phyloP scores from a whole-genome alignment of 2,888 invertebrate species.

The Eristalis arbustorum region DNA sequence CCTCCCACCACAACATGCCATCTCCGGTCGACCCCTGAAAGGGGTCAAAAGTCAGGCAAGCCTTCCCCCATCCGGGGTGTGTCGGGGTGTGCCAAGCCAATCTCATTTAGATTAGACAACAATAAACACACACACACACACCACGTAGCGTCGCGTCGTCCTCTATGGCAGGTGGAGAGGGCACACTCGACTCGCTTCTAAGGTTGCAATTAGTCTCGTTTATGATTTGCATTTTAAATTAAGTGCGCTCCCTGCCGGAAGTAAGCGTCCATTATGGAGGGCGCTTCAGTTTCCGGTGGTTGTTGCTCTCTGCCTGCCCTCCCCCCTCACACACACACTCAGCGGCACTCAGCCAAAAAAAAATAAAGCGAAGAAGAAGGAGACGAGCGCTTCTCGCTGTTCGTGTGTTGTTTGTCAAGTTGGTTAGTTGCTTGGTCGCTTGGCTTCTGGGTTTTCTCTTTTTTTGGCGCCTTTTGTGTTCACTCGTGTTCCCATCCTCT shows the following conservation, averaged over 20 bases:
- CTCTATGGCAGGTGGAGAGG: background rate
- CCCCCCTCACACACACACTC: constrained; percentile 2
- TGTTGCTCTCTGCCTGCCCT: constrained; percentile 26
- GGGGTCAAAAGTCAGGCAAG: constrained; percentile 37
- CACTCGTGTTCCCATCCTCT: constrained; percentile 28
- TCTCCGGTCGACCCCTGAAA: background rate
- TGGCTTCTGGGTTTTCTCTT: background rate
- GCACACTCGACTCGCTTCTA: constrained; percentile 41
- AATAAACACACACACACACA: constrained; percentile 60
- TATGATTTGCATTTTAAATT: constrained; percentile 71
- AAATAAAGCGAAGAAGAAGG: background rate
- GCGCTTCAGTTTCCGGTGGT: constrained; percentile 64
- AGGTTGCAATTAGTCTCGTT: constrained; percentile 69
- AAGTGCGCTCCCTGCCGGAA: constrained; percentile 66
- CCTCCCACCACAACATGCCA: background rate
- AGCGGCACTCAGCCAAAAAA: background rate
- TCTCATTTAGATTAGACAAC: constrained; percentile 64
- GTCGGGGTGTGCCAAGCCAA: constrained; percentile 25
- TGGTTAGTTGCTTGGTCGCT: constrained; percentile 26
- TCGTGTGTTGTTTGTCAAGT: constrained; percentile 70
- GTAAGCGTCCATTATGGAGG: constrained; percentile 68
- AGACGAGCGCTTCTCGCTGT: constrained; percentile 20
- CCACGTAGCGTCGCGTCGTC: background rate
- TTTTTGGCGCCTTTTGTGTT: background rate
- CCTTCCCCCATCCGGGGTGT: background rate